Conservation (phyloP, 2,797 vertebrate species). For the Poeciliopsis turneri region DNA sequence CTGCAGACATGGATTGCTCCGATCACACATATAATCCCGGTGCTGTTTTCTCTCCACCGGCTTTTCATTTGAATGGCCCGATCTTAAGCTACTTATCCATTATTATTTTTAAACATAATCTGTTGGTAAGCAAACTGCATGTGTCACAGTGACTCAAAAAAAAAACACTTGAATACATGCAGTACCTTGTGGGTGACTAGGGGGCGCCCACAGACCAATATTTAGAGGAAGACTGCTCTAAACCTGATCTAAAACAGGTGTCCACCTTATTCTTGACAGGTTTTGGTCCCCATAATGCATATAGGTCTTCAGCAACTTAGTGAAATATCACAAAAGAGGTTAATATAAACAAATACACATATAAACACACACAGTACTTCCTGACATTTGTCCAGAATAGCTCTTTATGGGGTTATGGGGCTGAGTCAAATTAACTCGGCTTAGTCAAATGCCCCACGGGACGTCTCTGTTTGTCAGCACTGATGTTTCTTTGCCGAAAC, state of each 20-base stretch:
- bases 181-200: too few relatives aligned
- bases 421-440: conserved; percentile 68
- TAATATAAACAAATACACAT: background rate
- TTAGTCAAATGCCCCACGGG: conserved; percentile 63
- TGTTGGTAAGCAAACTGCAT: too few relatives aligned
- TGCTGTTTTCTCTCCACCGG: too few relatives aligned
- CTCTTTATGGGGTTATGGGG: conserved; percentile 47
- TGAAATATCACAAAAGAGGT: background rate
- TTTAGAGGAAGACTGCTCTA: background rate
- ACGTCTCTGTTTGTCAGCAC: conserved; percentile 62
- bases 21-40: too few relatives aligned
- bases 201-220: too few relatives aligned
- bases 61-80: too few relatives aligned
- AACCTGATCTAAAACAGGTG: background rate
- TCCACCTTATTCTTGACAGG: background rate
- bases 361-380: conserved; percentile 3
- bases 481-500: conserved; percentile 63
- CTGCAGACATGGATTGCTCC: too few relatives aligned
- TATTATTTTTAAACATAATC: too few relatives aligned
- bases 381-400: conserved; percentile 72
- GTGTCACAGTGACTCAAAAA: too few relatives aligned
- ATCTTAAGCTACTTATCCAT: too few relatives aligned
- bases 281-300: background rate
- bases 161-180: too few relatives aligned
- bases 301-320: background rate